Conservation (phyloP, 2,888 invertebrate genomes). For the Carpatolechia fugitivella region DNA sequence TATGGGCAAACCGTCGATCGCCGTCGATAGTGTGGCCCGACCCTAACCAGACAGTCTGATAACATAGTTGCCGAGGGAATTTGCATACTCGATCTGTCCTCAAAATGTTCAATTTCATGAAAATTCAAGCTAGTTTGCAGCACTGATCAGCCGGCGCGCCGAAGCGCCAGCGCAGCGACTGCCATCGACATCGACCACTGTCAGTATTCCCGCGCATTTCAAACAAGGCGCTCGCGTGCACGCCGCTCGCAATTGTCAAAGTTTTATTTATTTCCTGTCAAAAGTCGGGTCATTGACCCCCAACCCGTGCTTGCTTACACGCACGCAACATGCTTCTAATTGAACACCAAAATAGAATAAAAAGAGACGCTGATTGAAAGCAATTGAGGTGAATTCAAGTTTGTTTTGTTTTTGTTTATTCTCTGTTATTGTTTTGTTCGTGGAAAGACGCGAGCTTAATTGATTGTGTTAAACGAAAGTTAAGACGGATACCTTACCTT, state of each 20-base stretch:
- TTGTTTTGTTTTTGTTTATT: constrained; percentile 14
- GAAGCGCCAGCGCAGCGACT: constrained; percentile 15
- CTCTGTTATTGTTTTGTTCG: constrained; percentile 7
- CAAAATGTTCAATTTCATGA: not conserved
- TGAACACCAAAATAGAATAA: constrained; percentile 15
- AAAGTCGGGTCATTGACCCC: constrained; percentile 53
- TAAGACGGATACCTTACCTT: not conserved
- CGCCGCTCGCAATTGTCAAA: constrained; percentile 30
- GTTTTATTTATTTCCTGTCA: constrained; percentile 39
- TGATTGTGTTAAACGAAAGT: not conserved
- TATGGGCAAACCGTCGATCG: no score
- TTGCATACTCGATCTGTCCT: no score
- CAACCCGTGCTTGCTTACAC: constrained; percentile 27
- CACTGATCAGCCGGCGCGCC: not conserved
- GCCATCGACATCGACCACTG: constrained; percentile 22
- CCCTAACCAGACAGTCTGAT: no score
- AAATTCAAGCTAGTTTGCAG: not conserved
- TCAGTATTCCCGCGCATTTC: constrained; percentile 67
- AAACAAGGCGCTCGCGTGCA: constrained; percentile 48
- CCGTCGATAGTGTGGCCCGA: no score
- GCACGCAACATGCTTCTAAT: constrained; percentile 17
- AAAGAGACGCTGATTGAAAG: constrained; percentile 9
- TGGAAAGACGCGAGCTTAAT: constrained; percentile 4
- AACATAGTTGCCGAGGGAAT: no score
- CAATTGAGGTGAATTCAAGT: constrained; percentile 15